phyloP scores from a whole-genome alignment of 2,888 invertebrate species.

The Ceraclea dissimilis region DNA sequence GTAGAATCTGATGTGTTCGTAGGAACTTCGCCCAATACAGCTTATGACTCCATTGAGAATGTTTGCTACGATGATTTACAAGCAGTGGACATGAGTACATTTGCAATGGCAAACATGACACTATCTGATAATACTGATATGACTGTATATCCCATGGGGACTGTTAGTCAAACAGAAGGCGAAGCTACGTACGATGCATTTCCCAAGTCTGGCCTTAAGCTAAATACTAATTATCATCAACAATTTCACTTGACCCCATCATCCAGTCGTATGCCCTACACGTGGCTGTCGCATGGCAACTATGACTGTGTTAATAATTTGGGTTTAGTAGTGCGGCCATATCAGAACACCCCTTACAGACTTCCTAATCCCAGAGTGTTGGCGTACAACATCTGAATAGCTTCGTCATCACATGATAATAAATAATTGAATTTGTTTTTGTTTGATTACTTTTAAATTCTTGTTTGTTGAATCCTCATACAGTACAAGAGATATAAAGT shows the following conservation, averaged over 20 bases:
- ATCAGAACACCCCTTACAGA: conserved; percentile 14
- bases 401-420: neutral
- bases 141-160: conserved; percentile 3
- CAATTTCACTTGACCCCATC: conserved; percentile 10
- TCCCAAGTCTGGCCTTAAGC: conserved; percentile 10
- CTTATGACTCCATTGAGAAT: no score
- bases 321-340: conserved; percentile 10
- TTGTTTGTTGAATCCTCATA: no score
- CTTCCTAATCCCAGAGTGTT: conserved; percentile 13
- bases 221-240: conserved; percentile 9
- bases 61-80: neutral
- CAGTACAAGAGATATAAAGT: no score
- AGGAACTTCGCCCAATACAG: no score
- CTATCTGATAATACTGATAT: neutral
- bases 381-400: conserved; percentile 13
- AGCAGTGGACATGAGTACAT: neutral
- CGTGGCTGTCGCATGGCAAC: conserved; percentile 14
- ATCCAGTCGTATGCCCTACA: conserved; percentile 10
- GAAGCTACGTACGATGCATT: neutral
- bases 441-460: neutral
- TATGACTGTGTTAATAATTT: conserved; percentile 8
- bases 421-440: neutral
- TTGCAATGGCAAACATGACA: neutral
- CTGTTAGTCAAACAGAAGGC: neutral
- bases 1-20: no score